phyloP scores from a whole-genome alignment of 1,140 invertebrate genomes.

The Neodiprion fabricii region DNA sequence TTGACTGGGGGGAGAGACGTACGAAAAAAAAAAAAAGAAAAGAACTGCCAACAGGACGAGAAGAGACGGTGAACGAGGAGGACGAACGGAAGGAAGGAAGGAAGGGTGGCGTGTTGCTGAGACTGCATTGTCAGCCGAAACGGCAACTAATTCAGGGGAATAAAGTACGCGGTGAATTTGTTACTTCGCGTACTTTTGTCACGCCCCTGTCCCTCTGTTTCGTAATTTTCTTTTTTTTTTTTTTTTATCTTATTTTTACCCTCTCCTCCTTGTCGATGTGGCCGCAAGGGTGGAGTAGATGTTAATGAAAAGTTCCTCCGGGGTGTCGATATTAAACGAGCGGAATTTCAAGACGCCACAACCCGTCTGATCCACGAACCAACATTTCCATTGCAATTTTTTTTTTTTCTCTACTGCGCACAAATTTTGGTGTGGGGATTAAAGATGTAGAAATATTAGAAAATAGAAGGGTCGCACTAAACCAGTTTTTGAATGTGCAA shows the following conservation, averaged over 20 bases:
- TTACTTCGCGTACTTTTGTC: constrained; percentile 21
- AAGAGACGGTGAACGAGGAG: constrained; percentile 6
- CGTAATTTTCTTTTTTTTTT: no score
- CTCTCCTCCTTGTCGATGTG: no score
- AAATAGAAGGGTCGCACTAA: no score
- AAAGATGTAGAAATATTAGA: no score
- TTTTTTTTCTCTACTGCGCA: no score
- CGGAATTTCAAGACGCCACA: not conserved
- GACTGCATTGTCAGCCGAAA: constrained; percentile 31
- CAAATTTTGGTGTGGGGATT: no score
- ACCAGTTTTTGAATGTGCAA: no score
- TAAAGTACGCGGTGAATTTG: constrained; percentile 24
- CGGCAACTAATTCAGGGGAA: constrained; percentile 29
- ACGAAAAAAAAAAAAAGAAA: not conserved
- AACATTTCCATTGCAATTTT: no score
- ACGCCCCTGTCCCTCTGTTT: constrained; percentile 5
- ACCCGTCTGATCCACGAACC: not conserved
- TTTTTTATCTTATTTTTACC: no score
- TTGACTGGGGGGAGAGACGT: no score
- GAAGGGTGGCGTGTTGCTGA: constrained; percentile 17
- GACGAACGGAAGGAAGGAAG: not conserved
- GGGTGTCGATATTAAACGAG: not conserved
- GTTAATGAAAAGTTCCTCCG: not conserved
- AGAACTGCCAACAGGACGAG: not conserved
- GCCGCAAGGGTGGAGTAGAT: not conserved